Evolutionary conservation across 2,797 vertebrate genomes (phyloP), one percentile per base, ranked within the genome.

Genomic region (Erpetoichthys calabaricus): DNA sequence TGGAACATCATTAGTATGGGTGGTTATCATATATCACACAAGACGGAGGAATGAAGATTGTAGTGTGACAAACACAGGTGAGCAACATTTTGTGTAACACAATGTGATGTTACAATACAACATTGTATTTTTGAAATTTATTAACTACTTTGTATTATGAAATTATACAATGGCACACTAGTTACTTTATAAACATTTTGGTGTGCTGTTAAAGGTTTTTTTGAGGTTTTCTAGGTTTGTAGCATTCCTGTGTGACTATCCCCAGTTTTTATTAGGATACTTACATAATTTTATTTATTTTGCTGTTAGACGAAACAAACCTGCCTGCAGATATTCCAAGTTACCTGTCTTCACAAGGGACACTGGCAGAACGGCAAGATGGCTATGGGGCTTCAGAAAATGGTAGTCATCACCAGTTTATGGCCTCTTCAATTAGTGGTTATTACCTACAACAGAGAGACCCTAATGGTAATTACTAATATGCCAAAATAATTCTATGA

Each of bases 1-100:
- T 68, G 95, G 94, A 63, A 98, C 95, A 3, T 99, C 95, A 1
- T 80, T 99, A 8, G 93, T 98, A 59, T 99, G 95, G 94, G 95
- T 98, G 74, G 86, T 97, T 73, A 96, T 99, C 75, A 99, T 99
- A 64, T 99, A 98, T 79, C 95, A 99, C 80, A 98, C 94, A 0
- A 84, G 95, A 55, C 82, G 89, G 55, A 89, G 89, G 61, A 91
- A 81, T 2, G 95, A 97, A 65, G 92, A 95, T 72, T 98, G 93
- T 78, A 98, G 94, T 63, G 86, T 97, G 62, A 96, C 94, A 70
- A 97, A 97, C 80, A 98, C 94, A 74, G 95, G 95, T 97, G 65
- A 61, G 87, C 79, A 66, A 71, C 64, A 62, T 63, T 25, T 25
- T 25, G 25, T 25, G 25, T 25, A 25, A 25, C 25, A 2, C 1